phyloP scores from a whole-genome alignment of 2,888 invertebrate species.

The Synergus umbraculus region DNA sequence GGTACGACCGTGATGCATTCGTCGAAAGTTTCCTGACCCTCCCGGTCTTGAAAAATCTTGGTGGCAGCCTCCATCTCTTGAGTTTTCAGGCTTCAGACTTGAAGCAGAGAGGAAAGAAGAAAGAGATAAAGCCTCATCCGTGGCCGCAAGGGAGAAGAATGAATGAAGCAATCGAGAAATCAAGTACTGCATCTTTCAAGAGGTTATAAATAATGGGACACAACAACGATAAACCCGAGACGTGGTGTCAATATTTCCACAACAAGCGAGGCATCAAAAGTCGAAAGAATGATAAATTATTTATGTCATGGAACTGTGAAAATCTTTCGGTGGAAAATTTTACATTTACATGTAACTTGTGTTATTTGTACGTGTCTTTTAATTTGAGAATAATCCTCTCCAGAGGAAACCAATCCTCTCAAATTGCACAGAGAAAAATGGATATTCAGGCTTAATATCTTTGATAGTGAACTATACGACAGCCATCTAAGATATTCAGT shows the following conservation, averaged over 20 bases:
- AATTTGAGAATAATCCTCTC: too few species aligned
- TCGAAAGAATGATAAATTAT: slow-evolving; percentile 31
- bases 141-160: slow-evolving; percentile 8
- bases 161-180: slow-evolving; percentile 22
- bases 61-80: slow-evolving; percentile 39
- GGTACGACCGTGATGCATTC: slow-evolving; percentile 35
- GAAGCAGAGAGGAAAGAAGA: slow-evolving; percentile 26
- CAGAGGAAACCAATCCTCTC: too few species aligned
- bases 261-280: slow-evolving; percentile 11
- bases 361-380: too few species aligned
- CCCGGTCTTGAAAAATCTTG: slow-evolving; percentile 45
- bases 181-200: slow-evolving; percentile 22
- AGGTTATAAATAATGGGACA: slow-evolving; percentile 35
- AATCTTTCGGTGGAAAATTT: slow-evolving; percentile 2
- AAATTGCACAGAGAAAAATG: too few species aligned
- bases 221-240: slow-evolving; percentile 35
- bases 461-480: too few species aligned
- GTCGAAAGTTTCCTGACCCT: slow-evolving; percentile 50
- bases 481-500: too few species aligned
- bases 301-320: not conserved
- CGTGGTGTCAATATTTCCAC: slow-evolving; percentile 14
- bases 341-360: not conserved
- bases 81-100: slow-evolving; percentile 31
- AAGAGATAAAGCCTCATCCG: slow-evolving; percentile 24
- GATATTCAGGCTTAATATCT: too few species aligned